phyloP scores from a whole-genome alignment of 1,140 invertebrate genomes.

The Drosophila insularis region DNA sequence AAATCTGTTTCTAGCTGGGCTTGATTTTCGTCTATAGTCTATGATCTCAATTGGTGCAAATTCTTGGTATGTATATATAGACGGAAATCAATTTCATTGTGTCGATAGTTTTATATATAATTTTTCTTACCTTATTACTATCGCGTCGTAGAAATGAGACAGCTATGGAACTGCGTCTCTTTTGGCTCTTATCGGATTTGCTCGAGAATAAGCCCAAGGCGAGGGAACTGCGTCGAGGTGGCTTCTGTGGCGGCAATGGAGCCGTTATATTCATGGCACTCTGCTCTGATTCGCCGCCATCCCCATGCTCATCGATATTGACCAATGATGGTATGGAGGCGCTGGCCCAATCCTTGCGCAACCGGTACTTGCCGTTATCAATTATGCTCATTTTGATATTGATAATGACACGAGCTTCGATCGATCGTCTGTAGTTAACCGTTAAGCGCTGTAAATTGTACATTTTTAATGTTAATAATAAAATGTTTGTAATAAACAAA shows the following conservation, averaged over 20 bases:
- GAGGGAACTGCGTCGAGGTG: conserved; percentile 78
- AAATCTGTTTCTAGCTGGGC: neutral
- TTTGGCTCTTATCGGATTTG: conserved; percentile 74
- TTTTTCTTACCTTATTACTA: conserved; percentile 74
- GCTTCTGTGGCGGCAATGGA: conserved; percentile 75
- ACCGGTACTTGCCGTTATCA: conserved; percentile 77
- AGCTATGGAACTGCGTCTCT: conserved; percentile 81
- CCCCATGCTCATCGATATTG: conserved; percentile 80
- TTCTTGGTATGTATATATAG: too few relatives aligned
- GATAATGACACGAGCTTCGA: conserved; percentile 24
- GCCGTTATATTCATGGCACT: conserved; percentile 53
- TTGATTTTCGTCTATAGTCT: neutral
- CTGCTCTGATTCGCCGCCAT: conserved; percentile 33
- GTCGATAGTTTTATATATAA: neutral
- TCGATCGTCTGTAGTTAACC: conserved; percentile 24
- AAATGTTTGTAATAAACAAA: conserved; percentile 27
- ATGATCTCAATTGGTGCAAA: too few relatives aligned
- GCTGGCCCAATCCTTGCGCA: conserved; percentile 82
- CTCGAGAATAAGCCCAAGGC: conserved; percentile 76
- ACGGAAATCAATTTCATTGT: neutral
- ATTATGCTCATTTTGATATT: conserved; percentile 68
- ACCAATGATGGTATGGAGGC: conserved; percentile 82
- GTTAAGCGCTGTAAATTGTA: conserved; percentile 53
- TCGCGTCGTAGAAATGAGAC: conserved; percentile 76
- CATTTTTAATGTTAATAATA: conserved; percentile 27